A percentile compares a stretch with the other conserved stretches of the same genome.
phyloP scores from a whole-genome alignment of 2,797 vertebrate species.

The Sebastes flavidus region DNA sequence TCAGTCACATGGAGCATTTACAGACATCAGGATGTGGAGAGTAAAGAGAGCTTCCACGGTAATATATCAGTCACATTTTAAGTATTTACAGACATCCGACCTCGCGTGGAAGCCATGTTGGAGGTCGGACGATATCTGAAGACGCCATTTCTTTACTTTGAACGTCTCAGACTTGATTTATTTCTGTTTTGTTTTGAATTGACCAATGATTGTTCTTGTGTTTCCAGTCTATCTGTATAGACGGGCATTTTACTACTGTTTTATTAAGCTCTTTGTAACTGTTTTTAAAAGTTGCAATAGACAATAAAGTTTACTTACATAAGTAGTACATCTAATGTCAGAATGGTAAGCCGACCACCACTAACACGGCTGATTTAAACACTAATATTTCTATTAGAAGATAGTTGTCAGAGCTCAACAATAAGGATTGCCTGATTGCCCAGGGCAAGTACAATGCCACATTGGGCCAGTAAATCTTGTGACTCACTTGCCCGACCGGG shows the following conservation, averaged over 20 bases:
- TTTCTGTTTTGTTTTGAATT: background rate
- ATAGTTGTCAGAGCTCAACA: too few relatives aligned
- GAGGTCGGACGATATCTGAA: background rate
- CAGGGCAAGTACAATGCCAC: accelerated
- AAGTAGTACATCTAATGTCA: background rate
- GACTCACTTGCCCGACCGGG: too few relatives aligned
- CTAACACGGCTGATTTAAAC: background rate
- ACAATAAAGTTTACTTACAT: background rate
- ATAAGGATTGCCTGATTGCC: too few relatives aligned
- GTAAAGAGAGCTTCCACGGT: background rate
- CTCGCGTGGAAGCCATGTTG: background rate
- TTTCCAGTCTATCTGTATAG: background rate
- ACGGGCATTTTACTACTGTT: background rate
- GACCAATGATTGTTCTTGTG: background rate
- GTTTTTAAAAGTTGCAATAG: background rate
- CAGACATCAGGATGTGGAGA: background rate
- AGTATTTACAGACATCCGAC: background rate
- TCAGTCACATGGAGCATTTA: background rate
- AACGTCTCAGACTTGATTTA: background rate
- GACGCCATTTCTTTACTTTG: too few relatives aligned
- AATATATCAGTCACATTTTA: background rate
- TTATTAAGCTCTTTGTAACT: background rate
- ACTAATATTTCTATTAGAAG: too few relatives aligned
- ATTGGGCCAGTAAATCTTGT: accelerated
- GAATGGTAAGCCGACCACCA: background rate